These are phyloP conservation scores for Eupithecia insigniata DNA, from an alignment of 2,888 invertebrate genomes.

Conservation along the genomic window DNA sequence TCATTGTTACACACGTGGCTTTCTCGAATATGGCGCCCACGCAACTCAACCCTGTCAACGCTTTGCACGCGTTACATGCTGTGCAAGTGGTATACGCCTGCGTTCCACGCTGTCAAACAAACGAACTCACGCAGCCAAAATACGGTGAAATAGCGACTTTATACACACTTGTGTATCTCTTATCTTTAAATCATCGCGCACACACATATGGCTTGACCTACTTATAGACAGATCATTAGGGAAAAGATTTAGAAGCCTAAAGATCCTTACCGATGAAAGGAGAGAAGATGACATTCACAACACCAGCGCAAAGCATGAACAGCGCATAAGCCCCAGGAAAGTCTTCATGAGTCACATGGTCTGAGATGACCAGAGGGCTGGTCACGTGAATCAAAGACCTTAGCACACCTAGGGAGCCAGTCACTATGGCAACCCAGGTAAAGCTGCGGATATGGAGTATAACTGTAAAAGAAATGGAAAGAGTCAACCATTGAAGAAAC, in stretches of 20 bases:
- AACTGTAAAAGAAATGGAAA: conserved; percentile 54
- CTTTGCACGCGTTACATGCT: no score
- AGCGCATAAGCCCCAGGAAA: conserved; percentile 90
- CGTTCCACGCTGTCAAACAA: no score
- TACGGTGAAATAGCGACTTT: no score
- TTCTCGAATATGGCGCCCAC: no score
- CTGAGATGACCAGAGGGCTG: conserved; percentile 87
- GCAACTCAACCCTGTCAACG: no score
- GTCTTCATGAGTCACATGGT: conserved; percentile 85
- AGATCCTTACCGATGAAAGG: conserved; percentile 85
- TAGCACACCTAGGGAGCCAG: conserved; percentile 85
- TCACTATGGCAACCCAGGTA: conserved; percentile 60
- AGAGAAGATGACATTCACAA: conserved; percentile 85
- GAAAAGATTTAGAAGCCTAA: neutral
- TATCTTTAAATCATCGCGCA: neutral
- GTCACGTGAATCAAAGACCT: conserved; percentile 88
- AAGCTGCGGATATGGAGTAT: conserved; percentile 65
- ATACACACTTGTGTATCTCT: no score
- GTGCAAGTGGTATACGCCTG: no score
- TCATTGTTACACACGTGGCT: no score
- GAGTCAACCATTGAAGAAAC: neutral
- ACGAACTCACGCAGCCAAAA: no score
- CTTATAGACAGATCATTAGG: neutral
- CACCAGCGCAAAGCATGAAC: conserved; percentile 87
- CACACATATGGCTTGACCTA: neutral